Evolutionary conservation across 2,113 vertebrate genomes (phyloP), one percentile per base, ranked within the genome.

Genomic region (Verasper variegatus): DNA sequence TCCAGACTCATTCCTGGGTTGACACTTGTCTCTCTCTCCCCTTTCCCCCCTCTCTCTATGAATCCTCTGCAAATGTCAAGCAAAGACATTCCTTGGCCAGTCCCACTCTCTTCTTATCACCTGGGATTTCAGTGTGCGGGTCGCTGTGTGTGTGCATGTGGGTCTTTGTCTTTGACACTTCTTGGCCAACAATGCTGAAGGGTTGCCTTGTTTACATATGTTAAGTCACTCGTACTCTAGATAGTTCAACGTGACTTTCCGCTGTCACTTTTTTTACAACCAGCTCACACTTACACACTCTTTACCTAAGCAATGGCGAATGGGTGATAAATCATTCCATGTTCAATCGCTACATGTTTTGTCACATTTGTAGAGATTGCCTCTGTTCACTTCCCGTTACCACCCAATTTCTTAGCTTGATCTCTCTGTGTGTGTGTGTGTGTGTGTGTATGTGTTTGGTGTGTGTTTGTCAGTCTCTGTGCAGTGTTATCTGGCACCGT

Each of bases 161-260:
- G 76, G 71, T 54, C 18, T 9, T 24, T 86, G 61, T 71, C 45
- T 55, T 61, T 77, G 47, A 42, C 51, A 61, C 66, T 58, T 80
- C 68, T 74, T 68, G 21, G 59, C 40, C 3, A 21, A 77, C 67
- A 45, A 57, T 73, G 47, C 75, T 71, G 70, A 78, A 70, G 63
- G 40, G 70, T n/a, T 83, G 72, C 71, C 74, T 58, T 81, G 67
- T 85, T 85, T 26, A 31, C 81, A 73, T 20, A 17, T 23, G 42
- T 54, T 82, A 75, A 40, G 64, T 69, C 82, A 79, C 17, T 85
- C 66, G 79, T 76, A 81, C 21, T 80, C 3, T 14, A 57, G 20
- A 35, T 49, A 21, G 40, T 35, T 24, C 11, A 79, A 69, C 5
- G 21, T 62, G 15, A 76, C n/a, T 76, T 11, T 1, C 17, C n/a